Evolutionary conservation across 2,113 vertebrate genomes (phyloP).

Genomic region (Paralichthys olivaceus): DNA sequence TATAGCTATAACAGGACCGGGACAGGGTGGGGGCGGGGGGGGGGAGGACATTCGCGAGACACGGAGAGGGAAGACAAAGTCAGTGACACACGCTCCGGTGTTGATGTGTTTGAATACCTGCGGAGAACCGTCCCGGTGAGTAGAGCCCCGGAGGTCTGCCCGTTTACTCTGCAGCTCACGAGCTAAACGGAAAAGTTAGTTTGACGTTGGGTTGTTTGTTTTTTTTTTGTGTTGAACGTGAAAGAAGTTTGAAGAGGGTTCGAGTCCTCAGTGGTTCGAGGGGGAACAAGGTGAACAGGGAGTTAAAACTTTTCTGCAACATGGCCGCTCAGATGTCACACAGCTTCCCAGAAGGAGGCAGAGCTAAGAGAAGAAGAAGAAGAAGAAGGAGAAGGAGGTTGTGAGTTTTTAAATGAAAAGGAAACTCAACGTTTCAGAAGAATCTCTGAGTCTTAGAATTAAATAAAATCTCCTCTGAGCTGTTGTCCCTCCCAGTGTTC

Average conservation of each 20-base stretch:
- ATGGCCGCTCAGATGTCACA: slow-evolving; percentile 81
- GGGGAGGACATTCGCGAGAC: neutral
- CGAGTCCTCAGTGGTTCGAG: slow-evolving; percentile 43
- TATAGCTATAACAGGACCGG: slow-evolving; percentile 59
- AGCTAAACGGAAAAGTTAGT: too few species aligned
- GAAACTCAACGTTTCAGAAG: too few species aligned
- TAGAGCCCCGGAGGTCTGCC: neutral
- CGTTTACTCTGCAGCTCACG: too few species aligned
- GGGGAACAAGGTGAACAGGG: slow-evolving; percentile 73
- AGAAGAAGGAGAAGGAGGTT: neutral
- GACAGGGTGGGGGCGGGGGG: neutral
- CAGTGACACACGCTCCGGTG: slow-evolving; percentile 45
- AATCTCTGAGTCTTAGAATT: too few species aligned
- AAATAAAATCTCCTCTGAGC: neutral
- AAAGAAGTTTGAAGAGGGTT: neutral
- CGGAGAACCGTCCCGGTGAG: slow-evolving; percentile 74
- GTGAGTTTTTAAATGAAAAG: neutral
- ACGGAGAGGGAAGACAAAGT: slow-evolving; percentile 7
- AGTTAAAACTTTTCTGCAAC: slow-evolving; percentile 78
- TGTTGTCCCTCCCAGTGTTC: neutral
- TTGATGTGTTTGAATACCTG: slow-evolving; percentile 73
- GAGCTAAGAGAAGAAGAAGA: neutral
- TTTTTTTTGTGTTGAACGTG: neutral
- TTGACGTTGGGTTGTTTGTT: neutral
- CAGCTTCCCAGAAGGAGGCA: slow-evolving; percentile 48